Evolutionary conservation across 1,140 invertebrate genomes (phyloP).

Genomic region (Drosophila bipectinata): DNA sequence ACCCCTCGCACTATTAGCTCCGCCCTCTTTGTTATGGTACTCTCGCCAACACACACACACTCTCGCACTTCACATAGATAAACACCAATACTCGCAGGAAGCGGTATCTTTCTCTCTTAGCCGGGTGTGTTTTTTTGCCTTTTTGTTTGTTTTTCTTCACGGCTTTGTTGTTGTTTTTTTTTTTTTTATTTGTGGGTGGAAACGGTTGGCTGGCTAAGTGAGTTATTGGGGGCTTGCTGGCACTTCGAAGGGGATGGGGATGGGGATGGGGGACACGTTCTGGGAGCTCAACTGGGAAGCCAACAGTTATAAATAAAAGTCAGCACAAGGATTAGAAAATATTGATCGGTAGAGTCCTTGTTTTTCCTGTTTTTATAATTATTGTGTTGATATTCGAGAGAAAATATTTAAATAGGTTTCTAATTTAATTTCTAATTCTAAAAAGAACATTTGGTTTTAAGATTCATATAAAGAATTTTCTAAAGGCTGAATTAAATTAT

Average conservation of each 20-base stretch:
- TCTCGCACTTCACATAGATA: slow-evolving; percentile 68
- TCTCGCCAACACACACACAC: slow-evolving; percentile 11
- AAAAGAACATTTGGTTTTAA: no score
- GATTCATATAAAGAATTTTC: no score
- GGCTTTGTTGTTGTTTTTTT: slow-evolving; percentile 22
- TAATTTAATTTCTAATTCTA: no score
- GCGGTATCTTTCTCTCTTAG: background rate
- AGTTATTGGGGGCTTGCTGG: slow-evolving; percentile 33
- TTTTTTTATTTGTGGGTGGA: slow-evolving; percentile 28
- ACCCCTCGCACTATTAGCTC: slow-evolving; percentile 25
- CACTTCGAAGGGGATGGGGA: background rate
- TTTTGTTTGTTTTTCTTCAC: slow-evolving; percentile 20
- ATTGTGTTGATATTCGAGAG: no score
- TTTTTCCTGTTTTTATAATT: no score
- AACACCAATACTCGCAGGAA: slow-evolving; percentile 55
- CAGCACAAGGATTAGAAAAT: slow-evolving; percentile 12
- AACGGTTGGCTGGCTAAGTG: slow-evolving; percentile 37
- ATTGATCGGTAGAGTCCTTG: slow-evolving; percentile 13
- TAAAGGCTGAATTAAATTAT: no score
- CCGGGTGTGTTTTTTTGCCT: slow-evolving; percentile 1
- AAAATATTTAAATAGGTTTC: no score
- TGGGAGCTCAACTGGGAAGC: slow-evolving; percentile 7
- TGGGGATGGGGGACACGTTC: background rate
- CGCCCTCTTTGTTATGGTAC: slow-evolving; percentile 9
- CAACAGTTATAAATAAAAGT: background rate